Evolutionary conservation across 1,140 invertebrate species (phyloP).

Genomic region (Acyrthosiphon pisum): DNA sequence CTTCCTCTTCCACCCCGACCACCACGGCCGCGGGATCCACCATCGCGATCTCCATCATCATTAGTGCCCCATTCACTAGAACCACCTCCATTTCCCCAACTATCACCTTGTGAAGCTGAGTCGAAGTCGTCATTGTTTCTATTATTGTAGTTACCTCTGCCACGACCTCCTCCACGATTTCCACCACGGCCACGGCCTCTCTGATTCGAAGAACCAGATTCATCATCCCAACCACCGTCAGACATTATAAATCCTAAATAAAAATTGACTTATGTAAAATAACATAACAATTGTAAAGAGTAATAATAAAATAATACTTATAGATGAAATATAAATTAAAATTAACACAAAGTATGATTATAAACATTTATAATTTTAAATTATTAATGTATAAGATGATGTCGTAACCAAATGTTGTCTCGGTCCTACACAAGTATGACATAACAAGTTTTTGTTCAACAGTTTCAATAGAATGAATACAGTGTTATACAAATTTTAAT

Average conservation of each 20-base stretch:
- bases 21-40: background rate
- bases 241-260: slow-evolving; percentile 26
- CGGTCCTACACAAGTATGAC: too few relatives aligned
- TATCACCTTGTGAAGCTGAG: background rate
- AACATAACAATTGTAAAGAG: too few relatives aligned
- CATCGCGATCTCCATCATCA: background rate
- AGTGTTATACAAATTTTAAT: too few relatives aligned
- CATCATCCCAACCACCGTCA: slow-evolving; percentile 18
- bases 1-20: background rate
- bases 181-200: slow-evolving; percentile 45
- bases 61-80: background rate
- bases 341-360: too few relatives aligned
- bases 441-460: too few relatives aligned
- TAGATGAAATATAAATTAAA: too few relatives aligned
- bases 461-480: too few relatives aligned
- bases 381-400: too few relatives aligned
- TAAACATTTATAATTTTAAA: too few relatives aligned
- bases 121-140: slow-evolving; percentile 33
- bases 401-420: too few relatives aligned
- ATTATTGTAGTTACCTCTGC: background rate
- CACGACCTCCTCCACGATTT: background rate
- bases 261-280: background rate
- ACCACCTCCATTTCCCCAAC: background rate
- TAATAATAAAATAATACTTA: too few relatives aligned
- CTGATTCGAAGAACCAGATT: background rate